phyloP scores from a whole-genome alignment of 2,113 vertebrate genomes.

The Forbesichthys agassizii region DNA sequence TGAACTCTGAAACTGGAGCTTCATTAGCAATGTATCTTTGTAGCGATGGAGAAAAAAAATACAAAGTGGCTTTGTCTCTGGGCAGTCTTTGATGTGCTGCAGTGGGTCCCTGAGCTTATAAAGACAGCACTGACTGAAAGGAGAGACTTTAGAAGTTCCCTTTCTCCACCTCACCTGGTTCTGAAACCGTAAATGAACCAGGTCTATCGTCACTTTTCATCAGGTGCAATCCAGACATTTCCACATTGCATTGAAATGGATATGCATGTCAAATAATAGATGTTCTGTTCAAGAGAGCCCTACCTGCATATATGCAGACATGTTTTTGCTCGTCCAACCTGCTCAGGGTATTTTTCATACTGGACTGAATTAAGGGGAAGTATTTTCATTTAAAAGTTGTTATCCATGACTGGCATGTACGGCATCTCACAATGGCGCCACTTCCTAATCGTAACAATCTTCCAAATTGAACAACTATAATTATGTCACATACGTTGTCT shows the following conservation, averaged over 20 bases:
- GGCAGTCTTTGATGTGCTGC: conserved; percentile 55
- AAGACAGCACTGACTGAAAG: conserved; percentile 46
- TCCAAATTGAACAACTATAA: no score
- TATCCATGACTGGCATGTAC: no score
- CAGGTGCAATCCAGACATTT: neutral
- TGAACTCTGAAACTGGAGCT: conserved; percentile 35
- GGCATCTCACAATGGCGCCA: no score
- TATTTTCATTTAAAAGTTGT: no score
- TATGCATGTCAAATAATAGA: neutral
- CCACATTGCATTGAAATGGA: conserved; percentile 11
- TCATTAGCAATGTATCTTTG: conserved; percentile 61
- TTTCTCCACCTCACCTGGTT: conserved; percentile 56
- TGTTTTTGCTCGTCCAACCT: neutral
- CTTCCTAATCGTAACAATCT: no score
- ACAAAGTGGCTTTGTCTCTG: conserved; percentile 63
- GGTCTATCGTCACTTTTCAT: conserved; percentile 18
- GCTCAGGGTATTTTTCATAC: conserved; percentile 5
- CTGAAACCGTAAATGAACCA: conserved; percentile 30
- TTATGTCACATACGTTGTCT: no score
- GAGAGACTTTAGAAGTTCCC: conserved; percentile 54
- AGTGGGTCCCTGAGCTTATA: conserved; percentile 38
- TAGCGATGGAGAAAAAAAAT: conserved; percentile 17
- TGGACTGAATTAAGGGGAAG: no score
- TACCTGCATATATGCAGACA: neutral
- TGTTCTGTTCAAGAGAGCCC: no score